These are phyloP conservation scores for Drosophila peninsularis DNA, from an alignment of 2,888 invertebrate genomes.

Conservation along the genomic window DNA sequence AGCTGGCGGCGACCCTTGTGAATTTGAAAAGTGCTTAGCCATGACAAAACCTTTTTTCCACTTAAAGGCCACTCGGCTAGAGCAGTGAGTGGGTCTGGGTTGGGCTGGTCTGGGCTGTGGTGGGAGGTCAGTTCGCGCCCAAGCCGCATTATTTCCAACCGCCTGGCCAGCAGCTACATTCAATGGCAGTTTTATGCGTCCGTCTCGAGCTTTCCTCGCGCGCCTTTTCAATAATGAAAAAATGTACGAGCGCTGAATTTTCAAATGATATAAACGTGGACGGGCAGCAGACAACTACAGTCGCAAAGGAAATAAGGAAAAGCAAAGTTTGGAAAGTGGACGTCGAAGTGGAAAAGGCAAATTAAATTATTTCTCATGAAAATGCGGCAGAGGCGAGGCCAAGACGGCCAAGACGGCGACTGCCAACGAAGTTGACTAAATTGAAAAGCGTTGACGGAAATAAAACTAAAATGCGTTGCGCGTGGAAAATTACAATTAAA, in stretches of 20 bases:
- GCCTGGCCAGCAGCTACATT: constrained; percentile 61
- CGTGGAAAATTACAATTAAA: constrained; percentile 80
- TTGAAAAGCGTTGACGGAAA: constrained; percentile 68
- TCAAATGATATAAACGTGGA: constrained; percentile 62
- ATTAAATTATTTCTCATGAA: constrained; percentile 78
- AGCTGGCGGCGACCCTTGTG: constrained; percentile 56
- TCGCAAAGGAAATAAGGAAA: constrained; percentile 60
- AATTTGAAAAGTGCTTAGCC: constrained; percentile 73
- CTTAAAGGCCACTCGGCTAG: constrained; percentile 56
- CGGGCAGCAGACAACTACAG: constrained; percentile 49
- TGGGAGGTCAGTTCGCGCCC: constrained; percentile 52
- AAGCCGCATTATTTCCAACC: constrained; percentile 58
- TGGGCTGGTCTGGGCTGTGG: background rate
- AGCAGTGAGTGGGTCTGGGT: constrained; percentile 6
- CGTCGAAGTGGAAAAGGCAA: constrained; percentile 77
- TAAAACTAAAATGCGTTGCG: constrained; percentile 67
- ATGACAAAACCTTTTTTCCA: constrained; percentile 75
- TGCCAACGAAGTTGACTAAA: constrained; percentile 42
- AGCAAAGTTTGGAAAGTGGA: constrained; percentile 74
- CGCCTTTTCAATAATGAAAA: constrained; percentile 68
- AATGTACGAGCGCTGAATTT: constrained; percentile 74
- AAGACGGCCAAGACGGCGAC: constrained; percentile 9
- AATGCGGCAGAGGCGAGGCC: constrained; percentile 45
- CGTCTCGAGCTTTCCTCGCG: constrained; percentile 49
- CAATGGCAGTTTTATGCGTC: constrained; percentile 62